A percentile compares a stretch with the other conserved stretches of the same genome.
phyloP scores from a whole-genome alignment of 2,113 vertebrate genomes.

The Malaclemys terrapin region DNA sequence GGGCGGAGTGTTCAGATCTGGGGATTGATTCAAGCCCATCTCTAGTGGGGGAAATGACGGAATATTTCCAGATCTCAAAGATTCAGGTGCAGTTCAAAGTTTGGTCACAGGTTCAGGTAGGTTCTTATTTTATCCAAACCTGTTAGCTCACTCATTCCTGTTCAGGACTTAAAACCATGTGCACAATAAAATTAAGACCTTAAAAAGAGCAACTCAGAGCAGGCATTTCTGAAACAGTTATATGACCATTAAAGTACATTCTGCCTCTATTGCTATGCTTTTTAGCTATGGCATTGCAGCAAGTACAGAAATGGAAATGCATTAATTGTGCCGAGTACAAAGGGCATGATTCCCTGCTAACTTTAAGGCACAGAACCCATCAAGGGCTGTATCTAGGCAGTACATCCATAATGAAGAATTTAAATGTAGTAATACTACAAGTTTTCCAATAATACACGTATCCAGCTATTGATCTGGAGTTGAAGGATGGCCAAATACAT shows the following conservation, averaged over 20 bases:
- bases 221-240: background rate
- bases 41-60: background rate
- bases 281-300: background rate
- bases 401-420: background rate
- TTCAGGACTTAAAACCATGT: background rate
- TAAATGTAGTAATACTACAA: background rate
- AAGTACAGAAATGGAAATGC: background rate
- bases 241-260: background rate
- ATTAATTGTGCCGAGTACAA: background rate
- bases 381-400: background rate
- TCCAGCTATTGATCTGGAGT: background rate
- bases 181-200: background rate
- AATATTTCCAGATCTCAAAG: background rate
- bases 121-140: background rate
- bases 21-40: background rate
- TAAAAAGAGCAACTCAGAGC: background rate
- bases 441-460: background rate
- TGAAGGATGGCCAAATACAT: background rate
- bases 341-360: background rate
- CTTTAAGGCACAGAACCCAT: background rate
- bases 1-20: background rate
- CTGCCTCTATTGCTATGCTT: background rate
- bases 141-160: background rate
- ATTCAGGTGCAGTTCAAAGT: background rate
- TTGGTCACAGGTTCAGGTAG: background rate